A percentile compares a stretch with the other conserved stretches of the same genome.
Conservation (phyloP, 2,113 vertebrate species). For the Pholis gunnellus region DNA sequence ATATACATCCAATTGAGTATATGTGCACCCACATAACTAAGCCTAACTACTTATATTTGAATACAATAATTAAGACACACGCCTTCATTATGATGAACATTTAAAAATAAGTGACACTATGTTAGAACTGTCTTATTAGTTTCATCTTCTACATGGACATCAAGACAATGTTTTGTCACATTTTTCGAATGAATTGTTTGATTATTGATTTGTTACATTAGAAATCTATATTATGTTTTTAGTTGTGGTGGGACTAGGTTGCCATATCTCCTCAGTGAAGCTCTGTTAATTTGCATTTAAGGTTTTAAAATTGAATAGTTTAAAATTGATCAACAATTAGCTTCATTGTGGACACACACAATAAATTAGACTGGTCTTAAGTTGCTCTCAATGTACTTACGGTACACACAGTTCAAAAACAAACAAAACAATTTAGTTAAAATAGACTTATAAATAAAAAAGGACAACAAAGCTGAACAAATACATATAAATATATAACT, state of each 20-base stretch:
- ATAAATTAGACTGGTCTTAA: neutral
- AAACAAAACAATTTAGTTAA: neutral
- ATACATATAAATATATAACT: neutral
- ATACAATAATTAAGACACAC: neutral
- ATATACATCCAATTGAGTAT: neutral
- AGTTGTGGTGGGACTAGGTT: neutral
- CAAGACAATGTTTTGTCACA: neutral
- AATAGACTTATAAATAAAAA: neutral
- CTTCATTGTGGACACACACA: neutral
- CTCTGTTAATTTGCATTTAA: neutral
- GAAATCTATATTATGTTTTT: neutral
- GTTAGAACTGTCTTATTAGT: neutral
- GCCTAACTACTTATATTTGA: neutral
- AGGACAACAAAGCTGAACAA: neutral
- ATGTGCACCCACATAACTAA: neutral
- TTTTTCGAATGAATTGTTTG: neutral
- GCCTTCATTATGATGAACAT: neutral
- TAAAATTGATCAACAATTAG: neutral
- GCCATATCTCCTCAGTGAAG: neutral
- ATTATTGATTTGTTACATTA: neutral
- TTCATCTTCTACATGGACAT: neutral
- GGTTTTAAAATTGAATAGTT: neutral
- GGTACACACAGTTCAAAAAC: neutral
- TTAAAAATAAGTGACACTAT: neutral
- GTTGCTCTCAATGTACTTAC: neutral